These are phyloP conservation scores for Coptodon rendalli DNA, from an alignment of 2,113 vertebrate genomes.

Conservation along the genomic window DNA sequence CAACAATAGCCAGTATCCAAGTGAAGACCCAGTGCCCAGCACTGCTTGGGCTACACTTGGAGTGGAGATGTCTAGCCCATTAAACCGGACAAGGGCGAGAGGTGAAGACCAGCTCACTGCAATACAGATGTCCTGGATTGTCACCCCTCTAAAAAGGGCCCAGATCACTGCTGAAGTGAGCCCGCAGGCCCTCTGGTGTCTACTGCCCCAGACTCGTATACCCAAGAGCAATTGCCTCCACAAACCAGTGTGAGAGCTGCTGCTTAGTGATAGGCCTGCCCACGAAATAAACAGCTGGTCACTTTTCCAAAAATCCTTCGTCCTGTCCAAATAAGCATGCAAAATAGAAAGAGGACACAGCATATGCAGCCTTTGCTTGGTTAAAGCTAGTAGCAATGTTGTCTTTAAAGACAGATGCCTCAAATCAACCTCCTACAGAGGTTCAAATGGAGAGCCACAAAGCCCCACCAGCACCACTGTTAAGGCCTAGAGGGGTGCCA, in stretches of 20 bases:
- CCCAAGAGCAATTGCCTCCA: not conserved
- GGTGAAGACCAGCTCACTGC: not conserved
- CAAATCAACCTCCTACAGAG: not conserved
- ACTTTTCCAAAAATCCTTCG: not conserved
- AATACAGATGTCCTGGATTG: not conserved
- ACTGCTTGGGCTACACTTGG: not conserved
- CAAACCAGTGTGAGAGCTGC: not conserved
- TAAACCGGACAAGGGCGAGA: not conserved
- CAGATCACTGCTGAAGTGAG: not conserved
- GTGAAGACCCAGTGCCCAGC: accelerated
- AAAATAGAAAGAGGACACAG: not conserved
- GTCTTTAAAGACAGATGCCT: not conserved
- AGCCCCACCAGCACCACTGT: not conserved
- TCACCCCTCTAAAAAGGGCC: accelerated
- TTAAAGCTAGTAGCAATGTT: not conserved
- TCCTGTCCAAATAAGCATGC: not conserved
- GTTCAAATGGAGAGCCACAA: not conserved
- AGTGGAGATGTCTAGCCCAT: not conserved
- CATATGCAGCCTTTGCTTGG: not conserved
- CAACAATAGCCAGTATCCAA: not conserved
- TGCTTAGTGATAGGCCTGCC: not conserved
- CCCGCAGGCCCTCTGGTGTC: not conserved
- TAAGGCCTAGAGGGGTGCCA: not conserved
- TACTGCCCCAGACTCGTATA: not conserved
- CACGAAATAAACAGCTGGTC: not conserved